Conservation (phyloP, 2,888 invertebrate species). For the Aleiodes alternator region DNA sequence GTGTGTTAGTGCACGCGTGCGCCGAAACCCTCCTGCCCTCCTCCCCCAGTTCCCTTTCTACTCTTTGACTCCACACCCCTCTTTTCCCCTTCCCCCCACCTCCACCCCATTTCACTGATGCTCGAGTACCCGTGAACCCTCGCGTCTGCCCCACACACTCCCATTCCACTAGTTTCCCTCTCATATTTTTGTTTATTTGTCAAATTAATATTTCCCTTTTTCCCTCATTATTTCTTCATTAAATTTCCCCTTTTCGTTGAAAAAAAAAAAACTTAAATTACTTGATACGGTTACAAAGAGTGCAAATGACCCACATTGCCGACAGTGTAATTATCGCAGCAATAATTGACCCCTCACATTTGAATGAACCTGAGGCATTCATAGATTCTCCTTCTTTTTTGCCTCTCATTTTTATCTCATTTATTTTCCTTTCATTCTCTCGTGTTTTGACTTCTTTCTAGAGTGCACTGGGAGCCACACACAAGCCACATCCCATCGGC, state of each 20-base stretch:
- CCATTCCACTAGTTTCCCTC: constrained; percentile 18
- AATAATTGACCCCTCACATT: constrained; percentile 10
- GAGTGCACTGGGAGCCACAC: neutral
- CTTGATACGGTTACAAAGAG: neutral
- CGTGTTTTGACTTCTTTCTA: constrained; percentile 1
- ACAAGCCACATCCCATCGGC: neutral
- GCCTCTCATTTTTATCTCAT: constrained; percentile 20
- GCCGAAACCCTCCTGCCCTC: constrained; percentile 2
- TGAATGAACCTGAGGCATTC: neutral
- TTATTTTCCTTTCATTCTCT: neutral
- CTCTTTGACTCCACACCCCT: constrained; percentile 35
- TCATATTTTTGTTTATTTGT: too few relatives aligned
- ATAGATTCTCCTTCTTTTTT: constrained; percentile 16
- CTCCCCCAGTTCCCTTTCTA: constrained; percentile 34
- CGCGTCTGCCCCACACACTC: constrained; percentile 10
- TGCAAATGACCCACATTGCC: constrained; percentile 24
- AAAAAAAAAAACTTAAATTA: neutral
- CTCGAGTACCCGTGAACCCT: constrained; percentile 21
- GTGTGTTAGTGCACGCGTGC: neutral
- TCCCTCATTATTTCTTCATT: constrained; percentile 24
- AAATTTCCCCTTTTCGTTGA: constrained; percentile 18
- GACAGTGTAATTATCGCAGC: constrained; percentile 14
- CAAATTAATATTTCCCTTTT: constrained; percentile 8
- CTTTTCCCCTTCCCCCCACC: constrained; percentile 23
- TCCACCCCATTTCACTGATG: constrained; percentile 14